Base-by-base conservation (phyloP, 2,797 vertebrate genomes). In the Falco biarmicus region DNA sequence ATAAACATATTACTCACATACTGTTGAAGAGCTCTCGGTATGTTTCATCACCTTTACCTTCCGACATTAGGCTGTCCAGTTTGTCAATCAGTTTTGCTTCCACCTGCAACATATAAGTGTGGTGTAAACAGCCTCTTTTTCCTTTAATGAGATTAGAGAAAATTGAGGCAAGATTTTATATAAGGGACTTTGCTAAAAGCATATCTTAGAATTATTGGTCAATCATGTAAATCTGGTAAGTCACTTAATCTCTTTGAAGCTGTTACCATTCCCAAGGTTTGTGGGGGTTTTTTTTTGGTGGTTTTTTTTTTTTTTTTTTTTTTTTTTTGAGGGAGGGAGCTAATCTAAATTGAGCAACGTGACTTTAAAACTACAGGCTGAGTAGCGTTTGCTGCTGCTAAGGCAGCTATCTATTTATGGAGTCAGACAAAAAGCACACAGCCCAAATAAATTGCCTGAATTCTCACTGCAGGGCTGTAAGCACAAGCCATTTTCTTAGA, bases 21-120 rank as follows among this genome's bases (percentile, higher is more conserved):
- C 98, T 99, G 96, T 99, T 99, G 98, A 99, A 99, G 96, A 99
- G 99, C 93, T 99, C 99, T 68, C 99, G 97, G 98, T 99, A 99
- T 0, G 99, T 99, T 97, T 99, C 99, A 7, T 99, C 99, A 87
- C 99, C 99, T 98, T 99, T 99, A 97, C 99, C 99, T 96, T 99
- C 99, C 4, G 99, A 99, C 99, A 99, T 99, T 87, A 99, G 98
- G 97, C 99, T 99, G 98, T 99, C 99, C 98, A 99, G 97, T 97
- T 99, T 99, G 98, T 99, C 99, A 81, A 99, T 99, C 94, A 99
- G 98, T 96, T 99, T 99, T 94, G 99, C 99, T 98, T 99, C 99
- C 97, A 99, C 99, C 99, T 99, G 98, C 84, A 95, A 97, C 81
- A 96, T 78, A 98, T 70, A 95, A 95, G 76, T 92, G 90, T 81